Evolutionary conservation across 2,797 vertebrate genomes (phyloP), one percentile per base, ranked within the genome.

Genomic region (Rachycentron canadum): DNA sequence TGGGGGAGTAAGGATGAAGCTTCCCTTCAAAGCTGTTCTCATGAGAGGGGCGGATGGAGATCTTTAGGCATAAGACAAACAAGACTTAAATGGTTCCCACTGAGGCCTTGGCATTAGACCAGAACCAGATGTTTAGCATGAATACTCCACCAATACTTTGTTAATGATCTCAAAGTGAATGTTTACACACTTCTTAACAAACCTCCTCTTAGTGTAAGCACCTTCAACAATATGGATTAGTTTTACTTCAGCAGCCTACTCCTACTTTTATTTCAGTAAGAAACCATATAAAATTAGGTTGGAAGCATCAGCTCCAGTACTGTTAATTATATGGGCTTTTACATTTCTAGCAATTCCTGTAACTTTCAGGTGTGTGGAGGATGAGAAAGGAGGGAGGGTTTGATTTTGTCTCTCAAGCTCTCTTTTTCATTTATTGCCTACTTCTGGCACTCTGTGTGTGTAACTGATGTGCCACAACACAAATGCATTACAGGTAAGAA

Each of bases 51-150:
- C 17, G 47, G 82, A 80, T 41, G 76, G 11, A 73, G 25, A 63
- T 71, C 67, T 75, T 85, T 70, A 79, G 57, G 36, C 21, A 65
- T 17, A 36, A 82, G 68, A 81, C 73, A 70, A 81, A 86, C 74
- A 76, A 11, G 43, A 13, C 58, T 28, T 73, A 74, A 91, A 69
- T 17, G 64, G 25, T 90, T 89, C 85, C 79, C 52, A 84, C 34
- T 34, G 55, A 62, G 17, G 68, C 63, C 60, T 69, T 21, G 0
- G 26, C 32, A 32, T 30, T 21, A 34, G 49, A 76, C 40, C 69
- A 82, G 80, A 43, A 68, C 52, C 87, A 84, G 83, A 88, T 89
- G 88, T 82, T 53, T 26, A 62, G 43, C 1, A 10, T 59, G 40
- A 67, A 45, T 49, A 32, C 52, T 28, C 12, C 4, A 6, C 23